A percentile compares a stretch with the other conserved stretches of the same genome.
Evolutionary conservation across 2,888 invertebrate genomes (phyloP).

Genomic region (Agelastica alni): DNA sequence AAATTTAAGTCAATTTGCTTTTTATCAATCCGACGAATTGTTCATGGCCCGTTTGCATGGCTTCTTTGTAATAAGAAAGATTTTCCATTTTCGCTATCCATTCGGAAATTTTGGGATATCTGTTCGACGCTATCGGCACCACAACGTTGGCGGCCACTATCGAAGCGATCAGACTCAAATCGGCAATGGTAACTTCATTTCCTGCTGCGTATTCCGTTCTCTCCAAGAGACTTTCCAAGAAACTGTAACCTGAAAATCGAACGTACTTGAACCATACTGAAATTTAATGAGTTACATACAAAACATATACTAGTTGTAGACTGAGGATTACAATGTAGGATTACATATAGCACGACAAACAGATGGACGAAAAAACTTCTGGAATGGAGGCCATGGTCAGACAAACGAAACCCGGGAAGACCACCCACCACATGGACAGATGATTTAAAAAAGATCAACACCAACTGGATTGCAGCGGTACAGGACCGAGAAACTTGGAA

Average conservation of each 20-base stretch:
- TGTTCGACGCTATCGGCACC: slow-evolving; percentile 52
- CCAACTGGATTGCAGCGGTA: no score
- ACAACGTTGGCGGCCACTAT: slow-evolving; percentile 40
- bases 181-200: slow-evolving; percentile 39
- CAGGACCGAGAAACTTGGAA: no score
- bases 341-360: no score
- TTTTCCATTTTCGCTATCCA: slow-evolving; percentile 40
- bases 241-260: slow-evolving; percentile 51
- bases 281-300: no score
- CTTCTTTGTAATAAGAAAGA: slow-evolving; percentile 41
- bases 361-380: no score
- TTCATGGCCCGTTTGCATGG: slow-evolving; percentile 39
- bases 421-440: no score
- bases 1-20: slow-evolving; percentile 34
- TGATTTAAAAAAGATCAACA: no score
- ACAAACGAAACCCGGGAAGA: no score
- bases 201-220: slow-evolving; percentile 42
- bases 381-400: no score
- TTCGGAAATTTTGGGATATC: slow-evolving; percentile 50
- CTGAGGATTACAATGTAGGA: no score
- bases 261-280: no score
- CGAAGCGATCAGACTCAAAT: slow-evolving; percentile 38
- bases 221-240: slow-evolving; percentile 53
- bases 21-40: slow-evolving; percentile 36
- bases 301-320: no score